phyloP scores from a whole-genome alignment of 37 sponge, comb jelly and placozoan species.

The Bolinopsis microptera region DNA sequence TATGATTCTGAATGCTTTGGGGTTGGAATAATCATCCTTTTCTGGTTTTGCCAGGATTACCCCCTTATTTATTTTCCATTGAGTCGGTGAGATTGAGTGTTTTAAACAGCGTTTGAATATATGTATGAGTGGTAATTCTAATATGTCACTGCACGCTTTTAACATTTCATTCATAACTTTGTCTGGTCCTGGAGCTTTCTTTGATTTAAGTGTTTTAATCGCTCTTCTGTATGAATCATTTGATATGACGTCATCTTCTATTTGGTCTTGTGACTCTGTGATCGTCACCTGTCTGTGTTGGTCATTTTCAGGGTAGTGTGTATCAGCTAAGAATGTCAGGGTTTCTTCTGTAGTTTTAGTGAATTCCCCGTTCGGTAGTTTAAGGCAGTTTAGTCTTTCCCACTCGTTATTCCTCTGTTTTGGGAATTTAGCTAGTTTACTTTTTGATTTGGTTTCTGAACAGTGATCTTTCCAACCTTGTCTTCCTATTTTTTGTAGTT shows the following conservation, averaged over 20 bases:
- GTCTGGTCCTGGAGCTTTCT: not conserved
- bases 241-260: not conserved
- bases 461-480: not conserved
- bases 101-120: not conserved
- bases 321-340: not conserved
- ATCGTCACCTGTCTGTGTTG: not conserved
- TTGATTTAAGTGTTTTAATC: not conserved
- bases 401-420: not conserved
- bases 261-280: not conserved
- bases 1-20: not conserved
- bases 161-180: not conserved
- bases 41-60: not conserved
- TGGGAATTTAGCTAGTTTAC: not conserved
- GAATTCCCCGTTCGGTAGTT: not conserved
- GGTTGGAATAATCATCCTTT: not conserved
- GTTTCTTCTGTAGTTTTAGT: not conserved
- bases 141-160: not conserved
- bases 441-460: not conserved
- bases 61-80: not conserved
- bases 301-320: not conserved
- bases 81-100: not conserved
- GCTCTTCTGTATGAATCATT: not conserved
- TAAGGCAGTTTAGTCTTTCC: not conserved
- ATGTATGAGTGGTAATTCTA: not conserved
- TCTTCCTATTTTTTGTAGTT: not conserved